Evolutionary conservation across 2,888 invertebrate species (phyloP).

Genomic region (Mesorhabditis belari): DNA sequence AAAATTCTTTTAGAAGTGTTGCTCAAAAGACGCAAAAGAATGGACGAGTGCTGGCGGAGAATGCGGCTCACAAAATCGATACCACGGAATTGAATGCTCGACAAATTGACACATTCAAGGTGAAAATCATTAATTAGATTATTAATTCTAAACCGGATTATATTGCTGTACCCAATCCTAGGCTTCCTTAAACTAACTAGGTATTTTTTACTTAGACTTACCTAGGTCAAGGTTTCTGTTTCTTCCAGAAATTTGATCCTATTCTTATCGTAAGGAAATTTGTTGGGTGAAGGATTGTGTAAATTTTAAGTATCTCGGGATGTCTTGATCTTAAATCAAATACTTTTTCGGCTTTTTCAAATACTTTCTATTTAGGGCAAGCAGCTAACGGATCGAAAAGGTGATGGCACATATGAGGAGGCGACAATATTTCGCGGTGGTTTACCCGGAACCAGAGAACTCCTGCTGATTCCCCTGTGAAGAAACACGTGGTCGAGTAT

Average conservation of each 20-base stretch:
- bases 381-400: slow-evolving; percentile 35
- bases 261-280: too few relatives aligned
- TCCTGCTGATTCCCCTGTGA: slow-evolving; percentile 13
- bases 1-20: slow-evolving; percentile 17
- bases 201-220: too few relatives aligned
- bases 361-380: slow-evolving; percentile 33
- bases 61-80: slow-evolving; percentile 44
- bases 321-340: too few relatives aligned
- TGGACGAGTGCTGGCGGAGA: slow-evolving; percentile 36
- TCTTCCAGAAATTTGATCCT: too few relatives aligned
- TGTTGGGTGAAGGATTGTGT: too few relatives aligned
- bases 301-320: too few relatives aligned
- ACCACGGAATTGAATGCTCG: slow-evolving; percentile 38
- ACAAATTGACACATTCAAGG: slow-evolving; percentile 39
- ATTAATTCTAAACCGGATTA: too few relatives aligned
- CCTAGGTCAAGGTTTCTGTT: too few relatives aligned
- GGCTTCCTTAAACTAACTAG: too few relatives aligned
- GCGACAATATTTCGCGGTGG: slow-evolving; percentile 26
- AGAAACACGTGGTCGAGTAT: slow-evolving; percentile 40
- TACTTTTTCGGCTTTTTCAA: too few relatives aligned
- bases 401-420: slow-evolving; percentile 46
- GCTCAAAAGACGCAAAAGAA: slow-evolving; percentile 41
- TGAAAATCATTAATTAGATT: too few relatives aligned
- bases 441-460: slow-evolving; percentile 17
- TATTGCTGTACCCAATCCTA: too few relatives aligned